phyloP scores from a whole-genome alignment of 2,888 invertebrate species.

The Tenthredo notha region DNA sequence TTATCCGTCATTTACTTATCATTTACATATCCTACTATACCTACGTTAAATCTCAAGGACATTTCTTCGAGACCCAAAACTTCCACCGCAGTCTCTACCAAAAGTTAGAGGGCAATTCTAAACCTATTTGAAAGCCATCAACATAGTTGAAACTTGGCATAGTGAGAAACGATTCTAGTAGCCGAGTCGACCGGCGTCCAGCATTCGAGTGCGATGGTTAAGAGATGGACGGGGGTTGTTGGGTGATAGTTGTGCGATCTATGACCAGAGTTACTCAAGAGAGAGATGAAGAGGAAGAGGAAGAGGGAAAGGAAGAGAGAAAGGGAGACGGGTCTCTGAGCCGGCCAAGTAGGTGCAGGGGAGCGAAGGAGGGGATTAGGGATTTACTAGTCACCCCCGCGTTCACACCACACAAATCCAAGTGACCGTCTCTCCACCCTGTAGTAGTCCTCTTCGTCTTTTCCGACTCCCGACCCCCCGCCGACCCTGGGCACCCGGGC shows the following conservation, averaged over 20 bases:
- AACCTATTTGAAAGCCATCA: conserved; percentile 67
- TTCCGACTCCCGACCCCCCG: conserved; percentile 51
- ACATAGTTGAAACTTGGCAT: conserved; percentile 67
- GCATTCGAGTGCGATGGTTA: conserved; percentile 65
- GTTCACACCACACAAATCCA: conserved; percentile 78
- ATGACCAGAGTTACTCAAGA: conserved; percentile 76
- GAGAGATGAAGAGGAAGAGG: conserved; percentile 66
- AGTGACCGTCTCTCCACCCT: conserved; percentile 72
- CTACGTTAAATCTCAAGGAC: background rate
- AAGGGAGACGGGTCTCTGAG: conserved; percentile 18
- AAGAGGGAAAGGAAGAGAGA: background rate
- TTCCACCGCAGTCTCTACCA: background rate
- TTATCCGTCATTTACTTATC: background rate
- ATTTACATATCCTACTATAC: background rate
- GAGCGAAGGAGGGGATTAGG: conserved; percentile 58
- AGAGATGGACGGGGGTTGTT: conserved; percentile 68
- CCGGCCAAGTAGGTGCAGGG: conserved; percentile 46
- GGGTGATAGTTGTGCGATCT: conserved; percentile 76
- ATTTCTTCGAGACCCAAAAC: background rate
- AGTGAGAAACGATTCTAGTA: conserved; percentile 63
- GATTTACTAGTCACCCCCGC: conserved; percentile 76
- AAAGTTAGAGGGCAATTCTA: conserved; percentile 53
- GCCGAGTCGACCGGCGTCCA: conserved; percentile 63
- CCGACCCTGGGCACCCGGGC: conserved; percentile 67
- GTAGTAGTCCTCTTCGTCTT: conserved; percentile 23